A percentile compares a stretch with the other conserved stretches of the same genome.
phyloP scores from a whole-genome alignment of 2,888 invertebrate species.

The Lasioglossum calceatum region DNA sequence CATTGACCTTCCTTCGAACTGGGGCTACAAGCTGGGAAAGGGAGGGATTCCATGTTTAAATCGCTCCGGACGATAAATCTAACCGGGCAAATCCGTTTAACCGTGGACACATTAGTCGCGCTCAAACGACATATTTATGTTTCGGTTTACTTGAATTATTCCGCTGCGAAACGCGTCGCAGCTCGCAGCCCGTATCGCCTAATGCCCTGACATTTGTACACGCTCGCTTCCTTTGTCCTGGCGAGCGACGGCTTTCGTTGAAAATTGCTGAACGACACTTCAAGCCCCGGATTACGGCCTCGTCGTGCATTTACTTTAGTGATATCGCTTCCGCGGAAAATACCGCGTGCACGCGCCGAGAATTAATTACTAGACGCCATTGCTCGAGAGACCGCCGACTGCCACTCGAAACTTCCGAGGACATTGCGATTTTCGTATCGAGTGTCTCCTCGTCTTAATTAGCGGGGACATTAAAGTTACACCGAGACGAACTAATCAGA shows the following conservation, averaged over 20 bases:
- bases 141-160: slow-evolving; percentile 54
- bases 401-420: neutral
- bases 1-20: slow-evolving; percentile 48
- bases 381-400: neutral
- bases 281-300: neutral
- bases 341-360: neutral
- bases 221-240: slow-evolving; percentile 26
- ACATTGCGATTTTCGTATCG: neutral
- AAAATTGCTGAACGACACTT: slow-evolving; percentile 14
- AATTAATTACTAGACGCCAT: neutral
- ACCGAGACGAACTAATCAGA: too few species aligned
- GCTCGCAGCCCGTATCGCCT: slow-evolving; percentile 12
- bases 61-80: slow-evolving; percentile 55
- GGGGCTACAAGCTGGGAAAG: neutral
- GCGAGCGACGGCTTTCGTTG: slow-evolving; percentile 19
- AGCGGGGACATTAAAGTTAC: too few species aligned
- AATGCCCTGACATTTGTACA: slow-evolving; percentile 33
- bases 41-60: slow-evolving; percentile 44
- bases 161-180: slow-evolving; percentile 7
- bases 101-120: slow-evolving; percentile 60
- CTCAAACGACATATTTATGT: slow-evolving; percentile 59
- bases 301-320: neutral
- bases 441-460: neutral
- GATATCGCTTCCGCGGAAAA: neutral
- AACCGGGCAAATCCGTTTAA: slow-evolving; percentile 58